Percentiles rank a stretch among this genome's conserved stretches.
Evolutionary conservation across 2,797 vertebrate genomes (phyloP).

Genomic region (Fratercula arctica): DNA sequence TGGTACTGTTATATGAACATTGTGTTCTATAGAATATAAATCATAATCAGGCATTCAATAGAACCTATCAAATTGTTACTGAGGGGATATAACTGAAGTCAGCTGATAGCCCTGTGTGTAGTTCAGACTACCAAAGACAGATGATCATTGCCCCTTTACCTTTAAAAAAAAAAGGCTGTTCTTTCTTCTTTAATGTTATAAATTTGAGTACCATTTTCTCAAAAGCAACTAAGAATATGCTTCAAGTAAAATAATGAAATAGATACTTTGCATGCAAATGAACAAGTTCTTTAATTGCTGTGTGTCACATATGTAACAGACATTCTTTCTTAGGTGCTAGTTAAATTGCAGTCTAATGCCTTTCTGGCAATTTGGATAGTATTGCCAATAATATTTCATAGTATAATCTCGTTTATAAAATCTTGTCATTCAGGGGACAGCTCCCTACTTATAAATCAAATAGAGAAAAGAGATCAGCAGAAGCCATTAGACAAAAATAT

Average conservation of each 20-base stretch:
- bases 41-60: neutral
- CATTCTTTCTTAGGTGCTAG: neutral
- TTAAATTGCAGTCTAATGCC: neutral
- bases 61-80: neutral
- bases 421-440: neutral
- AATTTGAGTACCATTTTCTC: neutral
- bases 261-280: neutral
- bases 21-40: neutral
- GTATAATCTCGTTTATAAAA: conserved; percentile 21
- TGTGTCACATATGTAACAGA: neutral
- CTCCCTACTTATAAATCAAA: neutral
- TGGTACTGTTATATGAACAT: conserved; percentile 15
- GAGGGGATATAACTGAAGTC: neutral
- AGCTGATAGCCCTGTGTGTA: neutral
- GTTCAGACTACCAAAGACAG: neutral
- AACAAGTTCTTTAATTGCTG: conserved; percentile 4
- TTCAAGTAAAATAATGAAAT: conserved; percentile 1
- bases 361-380: neutral
- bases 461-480: neutral
- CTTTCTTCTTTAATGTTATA: neutral
- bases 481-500: neutral
- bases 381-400: neutral
- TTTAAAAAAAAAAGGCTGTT: neutral
- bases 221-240: neutral
- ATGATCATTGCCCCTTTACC: neutral